Evolutionary conservation across 37 sponge, comb jelly and placozoan species (phyloP).

Genomic region (Axinella damicornis): DNA sequence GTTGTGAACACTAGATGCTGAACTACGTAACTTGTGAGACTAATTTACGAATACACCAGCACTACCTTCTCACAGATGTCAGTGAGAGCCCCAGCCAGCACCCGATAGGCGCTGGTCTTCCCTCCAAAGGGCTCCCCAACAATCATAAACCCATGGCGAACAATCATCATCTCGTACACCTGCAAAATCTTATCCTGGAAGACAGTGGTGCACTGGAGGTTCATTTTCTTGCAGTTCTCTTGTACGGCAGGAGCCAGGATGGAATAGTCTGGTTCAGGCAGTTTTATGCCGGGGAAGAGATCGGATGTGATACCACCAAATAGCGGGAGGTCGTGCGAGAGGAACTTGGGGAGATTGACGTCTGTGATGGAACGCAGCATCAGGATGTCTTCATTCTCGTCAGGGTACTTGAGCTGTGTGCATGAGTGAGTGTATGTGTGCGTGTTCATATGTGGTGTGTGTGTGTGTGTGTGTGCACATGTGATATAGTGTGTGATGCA

Average conservation of each 20-base stretch:
- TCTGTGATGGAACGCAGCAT: slow-evolving; percentile 96
- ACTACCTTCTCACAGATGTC: slow-evolving; percentile 93
- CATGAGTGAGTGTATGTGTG: too few relatives aligned
- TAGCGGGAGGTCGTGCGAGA: slow-evolving; percentile 95
- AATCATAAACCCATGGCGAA: slow-evolving; percentile 99
- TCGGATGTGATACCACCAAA: slow-evolving; percentile 98
- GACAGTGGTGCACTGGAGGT: slow-evolving; percentile 89
- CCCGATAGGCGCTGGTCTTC: slow-evolving; percentile 96
- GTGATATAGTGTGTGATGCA: too few relatives aligned
- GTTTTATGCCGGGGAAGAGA: slow-evolving; percentile 94
- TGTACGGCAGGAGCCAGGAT: slow-evolving; percentile 80
- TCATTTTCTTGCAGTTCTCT: slow-evolving; percentile 86
- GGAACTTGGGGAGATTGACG: slow-evolving; percentile 97
- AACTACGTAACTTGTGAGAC: too few relatives aligned
- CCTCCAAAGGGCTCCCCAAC: slow-evolving; percentile 99
- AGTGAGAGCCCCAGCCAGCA: slow-evolving; percentile 90
- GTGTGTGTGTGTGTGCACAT: too few relatives aligned
- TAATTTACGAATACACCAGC: too few relatives aligned
- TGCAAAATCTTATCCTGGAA: slow-evolving; percentile 87
- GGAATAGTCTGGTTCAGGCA: slow-evolving; percentile 97
- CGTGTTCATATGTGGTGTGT: too few relatives aligned
- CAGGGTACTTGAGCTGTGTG: slow-evolving; percentile 92
- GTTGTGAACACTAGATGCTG: too few relatives aligned
- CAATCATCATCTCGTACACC: slow-evolving; percentile 99
- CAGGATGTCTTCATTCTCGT: slow-evolving; percentile 96